Evolutionary conservation across 92 coral and sea anemone genomes (phyloP), one percentile per base, ranked within the genome.

Genomic region (Pocillopora grandis): DNA sequence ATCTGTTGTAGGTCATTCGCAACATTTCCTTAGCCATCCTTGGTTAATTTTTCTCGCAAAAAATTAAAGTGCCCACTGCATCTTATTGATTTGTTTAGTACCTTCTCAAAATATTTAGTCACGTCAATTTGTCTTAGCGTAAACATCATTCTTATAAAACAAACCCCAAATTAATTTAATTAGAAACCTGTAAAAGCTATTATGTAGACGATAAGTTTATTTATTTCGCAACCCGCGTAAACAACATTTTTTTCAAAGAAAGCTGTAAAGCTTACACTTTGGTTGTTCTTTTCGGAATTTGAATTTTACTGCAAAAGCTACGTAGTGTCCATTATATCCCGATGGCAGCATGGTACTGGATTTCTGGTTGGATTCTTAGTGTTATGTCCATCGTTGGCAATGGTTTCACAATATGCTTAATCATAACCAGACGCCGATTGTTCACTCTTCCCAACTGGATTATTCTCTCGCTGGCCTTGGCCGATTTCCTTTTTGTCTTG

Each of bases 301-400:
- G 20, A 73, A 56, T 49, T 73, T 0, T 9, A 6, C 42, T 42
- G 82, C 61, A 10, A 37, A 17, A 35, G 35, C 59, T 75, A 55
- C 19, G 17, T 2, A 5, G 10, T 11, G 63, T 1, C 23, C n/a
- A 10, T 1, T 21, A 10, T 57, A 17, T 56, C 37, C 20, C 18
- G 11, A 78, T 78, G 82, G 82, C 59, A 3, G 37, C n/a, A 12
- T 80, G 85, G 85, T 80, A 21, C 23, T 80, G 85, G 85, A 58
- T 59, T 31, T 19, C 57, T 67, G 75, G 76, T 8, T 55, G 85
- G 65, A 14, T 71, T 1, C 13, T 69, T 11, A 67, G 59, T 16
- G 66, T 68, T 17, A 5, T 89, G 65, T 27, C 76, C 18, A 19
- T 80, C 20, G 21, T 80, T 67, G 85, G 76, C 62, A 80, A 80